Evolutionary conservation across 2,797 vertebrate species (phyloP).

Genomic region (Bovichtus diacanthus): DNA sequence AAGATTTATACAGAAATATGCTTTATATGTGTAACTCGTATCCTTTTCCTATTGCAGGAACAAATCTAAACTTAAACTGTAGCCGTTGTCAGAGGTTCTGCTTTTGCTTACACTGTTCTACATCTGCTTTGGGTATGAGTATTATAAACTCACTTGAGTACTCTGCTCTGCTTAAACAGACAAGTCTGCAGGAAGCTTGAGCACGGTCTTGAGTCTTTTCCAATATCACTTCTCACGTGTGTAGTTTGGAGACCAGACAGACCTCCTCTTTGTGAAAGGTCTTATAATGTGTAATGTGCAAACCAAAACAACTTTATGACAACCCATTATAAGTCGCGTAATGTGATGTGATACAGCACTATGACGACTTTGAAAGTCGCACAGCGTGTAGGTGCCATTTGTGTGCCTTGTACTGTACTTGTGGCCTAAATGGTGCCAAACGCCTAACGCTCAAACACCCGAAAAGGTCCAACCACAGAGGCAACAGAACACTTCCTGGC

Average conservation of each 20-base stretch:
- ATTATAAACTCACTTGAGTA: background rate
- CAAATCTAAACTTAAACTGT: background rate
- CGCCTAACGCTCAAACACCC: background rate
- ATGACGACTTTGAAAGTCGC: no score
- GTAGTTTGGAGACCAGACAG: no score
- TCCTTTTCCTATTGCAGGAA: slow-evolving; percentile 6
- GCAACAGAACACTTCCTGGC: background rate
- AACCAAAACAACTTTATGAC: no score
- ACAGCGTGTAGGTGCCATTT: no score
- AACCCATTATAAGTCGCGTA: no score
- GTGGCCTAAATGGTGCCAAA: background rate
- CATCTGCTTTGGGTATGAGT: background rate
- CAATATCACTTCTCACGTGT: no score
- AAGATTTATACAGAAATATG: slow-evolving; percentile 2
- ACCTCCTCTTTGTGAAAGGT: no score
- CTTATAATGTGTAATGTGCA: no score
- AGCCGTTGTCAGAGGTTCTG: background rate
- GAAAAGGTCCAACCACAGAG: background rate
- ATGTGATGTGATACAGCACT: no score
- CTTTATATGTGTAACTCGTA: background rate
- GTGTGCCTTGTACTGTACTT: no score
- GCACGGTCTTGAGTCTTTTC: no score
- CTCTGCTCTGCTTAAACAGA: background rate
- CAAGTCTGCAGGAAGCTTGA: no score
- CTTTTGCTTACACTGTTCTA: background rate